phyloP scores from a whole-genome alignment of 2,113 vertebrate species.

The Dicentrarchus labrax region DNA sequence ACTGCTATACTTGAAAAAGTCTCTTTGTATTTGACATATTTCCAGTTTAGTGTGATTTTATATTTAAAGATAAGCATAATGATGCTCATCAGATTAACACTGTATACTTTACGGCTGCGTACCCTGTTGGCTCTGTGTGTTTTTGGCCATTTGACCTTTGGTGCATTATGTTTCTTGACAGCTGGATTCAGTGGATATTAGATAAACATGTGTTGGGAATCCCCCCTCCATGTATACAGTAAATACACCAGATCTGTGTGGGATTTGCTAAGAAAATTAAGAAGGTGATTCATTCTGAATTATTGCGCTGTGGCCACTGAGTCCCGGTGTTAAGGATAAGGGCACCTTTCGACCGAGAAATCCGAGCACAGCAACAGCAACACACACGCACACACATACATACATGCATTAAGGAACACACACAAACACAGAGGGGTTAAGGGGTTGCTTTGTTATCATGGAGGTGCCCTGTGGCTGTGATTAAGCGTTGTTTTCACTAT shows the following conservation, averaged over 20 bases:
- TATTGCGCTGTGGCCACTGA: constrained; percentile 52
- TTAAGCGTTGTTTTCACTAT: constrained; percentile 83
- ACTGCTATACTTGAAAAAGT: background rate
- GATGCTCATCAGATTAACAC: background rate
- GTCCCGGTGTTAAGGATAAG: constrained; percentile 35
- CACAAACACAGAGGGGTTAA: constrained; percentile 75
- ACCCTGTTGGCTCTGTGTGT: constrained; percentile 1
- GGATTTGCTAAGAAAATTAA: constrained; percentile 54
- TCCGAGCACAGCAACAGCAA: background rate
- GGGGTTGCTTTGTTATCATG: constrained; percentile 80
- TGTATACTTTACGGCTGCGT: background rate
- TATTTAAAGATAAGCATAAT: background rate
- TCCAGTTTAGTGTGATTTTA: background rate
- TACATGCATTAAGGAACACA: constrained; percentile 57
- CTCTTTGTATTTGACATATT: background rate
- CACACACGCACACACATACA: constrained; percentile 32
- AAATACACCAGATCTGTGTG: constrained; percentile 35
- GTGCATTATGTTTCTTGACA: constrained; percentile 7
- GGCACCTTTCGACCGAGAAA: constrained; percentile 34
- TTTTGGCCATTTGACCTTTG: constrained; percentile 14
- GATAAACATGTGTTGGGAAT: constrained; percentile 35
- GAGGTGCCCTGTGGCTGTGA: constrained; percentile 82
- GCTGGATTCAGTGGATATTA: background rate
- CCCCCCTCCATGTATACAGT: constrained; percentile 50
- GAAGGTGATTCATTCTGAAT: constrained; percentile 55